These are phyloP conservation scores for Cromileptes altivelis DNA, from an alignment of 2,113 vertebrate genomes.

Conservation along the genomic window DNA sequence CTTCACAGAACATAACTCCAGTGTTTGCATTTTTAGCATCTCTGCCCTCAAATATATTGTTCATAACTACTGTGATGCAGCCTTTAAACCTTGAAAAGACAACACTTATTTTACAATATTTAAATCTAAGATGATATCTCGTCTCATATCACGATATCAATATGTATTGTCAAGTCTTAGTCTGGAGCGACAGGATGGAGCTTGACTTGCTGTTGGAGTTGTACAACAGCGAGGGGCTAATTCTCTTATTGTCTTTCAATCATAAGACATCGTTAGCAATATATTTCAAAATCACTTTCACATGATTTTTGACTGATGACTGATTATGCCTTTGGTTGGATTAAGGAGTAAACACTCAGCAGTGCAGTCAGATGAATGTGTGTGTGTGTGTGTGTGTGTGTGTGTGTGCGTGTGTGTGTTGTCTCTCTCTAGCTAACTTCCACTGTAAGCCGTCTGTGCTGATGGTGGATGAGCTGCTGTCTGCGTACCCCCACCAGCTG, in stretches of 20 bases:
- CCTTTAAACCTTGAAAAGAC: too few relatives aligned
- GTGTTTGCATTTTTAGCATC: background rate
- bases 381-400: background rate
- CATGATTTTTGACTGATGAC: background rate
- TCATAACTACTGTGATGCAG: too few relatives aligned
- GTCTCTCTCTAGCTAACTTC: constrained; percentile 76
- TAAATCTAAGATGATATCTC: too few relatives aligned
- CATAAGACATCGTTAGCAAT: background rate
- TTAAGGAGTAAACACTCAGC: constrained; percentile 2
- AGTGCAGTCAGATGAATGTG: constrained; percentile 4
- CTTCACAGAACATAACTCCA: background rate
- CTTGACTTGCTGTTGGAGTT: too few relatives aligned
- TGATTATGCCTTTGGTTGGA: background rate
- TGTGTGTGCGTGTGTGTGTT: background rate
- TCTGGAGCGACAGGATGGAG: too few relatives aligned
- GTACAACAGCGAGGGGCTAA: too few relatives aligned
- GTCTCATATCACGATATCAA: too few relatives aligned
- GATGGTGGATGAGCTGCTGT: constrained; percentile 98
- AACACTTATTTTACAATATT: too few relatives aligned
- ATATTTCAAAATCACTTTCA: background rate
- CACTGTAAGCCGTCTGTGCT: constrained; percentile 91
- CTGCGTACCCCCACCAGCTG: constrained; percentile 96
- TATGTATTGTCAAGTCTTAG: too few relatives aligned
- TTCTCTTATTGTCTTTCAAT: background rate
- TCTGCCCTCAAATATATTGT: background rate